phyloP scores from a whole-genome alignment of 2,888 invertebrate genomes.

The Disparrhopalites patrizii region DNA sequence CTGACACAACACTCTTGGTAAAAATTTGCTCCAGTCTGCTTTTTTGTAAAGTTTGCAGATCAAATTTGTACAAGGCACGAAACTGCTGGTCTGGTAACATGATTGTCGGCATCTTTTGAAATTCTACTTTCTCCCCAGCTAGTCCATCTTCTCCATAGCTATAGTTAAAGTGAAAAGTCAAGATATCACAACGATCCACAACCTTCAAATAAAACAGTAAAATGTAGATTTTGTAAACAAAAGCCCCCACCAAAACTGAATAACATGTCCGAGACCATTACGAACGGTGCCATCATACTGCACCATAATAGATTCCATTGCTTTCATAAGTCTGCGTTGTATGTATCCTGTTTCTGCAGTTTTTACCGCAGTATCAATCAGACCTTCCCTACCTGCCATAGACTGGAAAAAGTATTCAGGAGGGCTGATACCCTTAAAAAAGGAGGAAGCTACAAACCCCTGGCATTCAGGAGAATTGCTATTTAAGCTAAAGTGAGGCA shows the following conservation, averaged over 20 bases:
- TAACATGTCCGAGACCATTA: constrained; percentile 90
- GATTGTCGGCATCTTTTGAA: constrained; percentile 88
- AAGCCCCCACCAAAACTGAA: constrained; percentile 72
- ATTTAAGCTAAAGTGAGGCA: constrained; percentile 99
- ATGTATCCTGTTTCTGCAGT: constrained; percentile 99
- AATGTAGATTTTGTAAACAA: background rate
- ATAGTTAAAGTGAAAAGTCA: background rate
- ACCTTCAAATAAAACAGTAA: background rate
- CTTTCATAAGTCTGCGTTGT: constrained; percentile 97
- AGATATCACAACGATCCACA: background rate
- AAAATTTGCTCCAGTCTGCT: constrained; percentile 56
- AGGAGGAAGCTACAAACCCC: constrained; percentile 99
- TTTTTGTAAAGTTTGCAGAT: constrained; percentile 76
- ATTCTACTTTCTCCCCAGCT: constrained; percentile 93
- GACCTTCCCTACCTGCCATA: constrained; percentile 99
- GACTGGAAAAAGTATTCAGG: constrained; percentile 99
- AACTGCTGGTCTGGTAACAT: constrained; percentile 93
- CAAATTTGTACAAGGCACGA: constrained; percentile 92
- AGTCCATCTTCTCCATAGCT: constrained; percentile 95
- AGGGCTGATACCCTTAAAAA: constrained; percentile 96
- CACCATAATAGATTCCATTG: constrained; percentile 99
- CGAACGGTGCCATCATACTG: constrained; percentile 94
- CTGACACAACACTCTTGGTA: constrained; percentile 52
- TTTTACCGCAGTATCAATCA: constrained; percentile 99
- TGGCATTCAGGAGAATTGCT: constrained; percentile 99